Percentiles rank a stretch among this genome's conserved stretches.
These are phyloP conservation scores for Penaeus vannamei DNA, from an alignment of 1,140 invertebrate species.

Conservation along the genomic window DNA sequence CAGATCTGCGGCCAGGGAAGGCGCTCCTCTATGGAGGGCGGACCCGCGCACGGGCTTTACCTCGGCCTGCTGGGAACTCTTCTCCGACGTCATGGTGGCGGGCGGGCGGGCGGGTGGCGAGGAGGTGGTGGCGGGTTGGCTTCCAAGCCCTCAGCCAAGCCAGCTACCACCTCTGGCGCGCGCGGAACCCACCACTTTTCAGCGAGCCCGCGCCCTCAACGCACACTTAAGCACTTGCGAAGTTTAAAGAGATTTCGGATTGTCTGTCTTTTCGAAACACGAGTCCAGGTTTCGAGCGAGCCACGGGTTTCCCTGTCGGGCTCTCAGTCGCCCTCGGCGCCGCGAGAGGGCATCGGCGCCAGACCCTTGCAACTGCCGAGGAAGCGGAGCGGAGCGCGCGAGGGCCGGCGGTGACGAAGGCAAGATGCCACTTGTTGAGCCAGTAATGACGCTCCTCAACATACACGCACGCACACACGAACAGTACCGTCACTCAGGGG, in stretches of 20 bases:
- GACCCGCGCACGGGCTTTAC: conserved; percentile 28
- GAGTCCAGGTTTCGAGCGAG: no score
- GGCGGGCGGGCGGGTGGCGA: not conserved
- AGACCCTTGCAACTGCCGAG: no score
- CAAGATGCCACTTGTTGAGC: conserved; percentile 16
- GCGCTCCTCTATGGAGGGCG: conserved; percentile 6
- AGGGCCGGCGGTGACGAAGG: not conserved
- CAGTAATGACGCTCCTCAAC: not conserved
- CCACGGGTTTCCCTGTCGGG: no score
- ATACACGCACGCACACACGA: not conserved
- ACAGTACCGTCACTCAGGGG: not conserved
- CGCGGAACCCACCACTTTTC: no score
- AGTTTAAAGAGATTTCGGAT: no score
- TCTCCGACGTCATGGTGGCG: conserved; percentile 23
- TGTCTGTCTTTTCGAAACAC: no score
- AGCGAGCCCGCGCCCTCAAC: no score
- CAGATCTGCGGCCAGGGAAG: conserved; percentile 8
- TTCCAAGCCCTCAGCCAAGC: not conserved
- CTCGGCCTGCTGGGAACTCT: conserved; percentile 9
- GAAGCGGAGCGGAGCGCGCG: not conserved
- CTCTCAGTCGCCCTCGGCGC: no score
- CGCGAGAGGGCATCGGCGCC: no score
- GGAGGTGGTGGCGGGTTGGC: not conserved
- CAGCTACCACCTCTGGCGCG: no score
- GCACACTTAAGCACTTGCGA: no score